Conservation (phyloP, 2,797 vertebrate species). For the Myotis planiceps region DNA sequence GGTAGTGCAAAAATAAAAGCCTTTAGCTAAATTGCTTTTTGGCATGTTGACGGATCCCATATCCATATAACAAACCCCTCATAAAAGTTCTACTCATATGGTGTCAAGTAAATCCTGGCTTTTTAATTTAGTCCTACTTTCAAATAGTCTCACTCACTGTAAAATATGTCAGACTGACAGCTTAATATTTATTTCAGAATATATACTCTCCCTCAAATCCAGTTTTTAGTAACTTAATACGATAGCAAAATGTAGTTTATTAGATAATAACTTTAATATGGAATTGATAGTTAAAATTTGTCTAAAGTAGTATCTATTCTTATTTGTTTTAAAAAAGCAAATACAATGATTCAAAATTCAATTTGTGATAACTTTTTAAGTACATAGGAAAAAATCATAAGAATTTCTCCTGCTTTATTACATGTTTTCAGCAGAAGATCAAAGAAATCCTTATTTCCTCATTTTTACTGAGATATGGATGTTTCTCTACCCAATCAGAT, state of each 20-base stretch:
- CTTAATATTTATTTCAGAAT: constrained; percentile 27
- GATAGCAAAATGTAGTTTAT: background rate
- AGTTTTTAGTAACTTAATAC: background rate
- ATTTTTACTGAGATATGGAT: background rate
- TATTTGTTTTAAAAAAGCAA: background rate
- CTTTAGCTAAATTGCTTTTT: background rate
- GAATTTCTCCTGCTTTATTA: background rate
- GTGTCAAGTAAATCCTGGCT: background rate
- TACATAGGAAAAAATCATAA: background rate
- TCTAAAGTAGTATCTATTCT: background rate
- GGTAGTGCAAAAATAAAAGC: background rate
- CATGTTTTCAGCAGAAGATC: background rate
- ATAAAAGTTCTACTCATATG: background rate
- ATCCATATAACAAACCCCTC: background rate
- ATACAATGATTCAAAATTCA: background rate
- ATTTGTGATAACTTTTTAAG: background rate
- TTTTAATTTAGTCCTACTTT: constrained; percentile 10
- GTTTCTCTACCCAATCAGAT: background rate
- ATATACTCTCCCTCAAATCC: background rate
- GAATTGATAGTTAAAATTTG: background rate
- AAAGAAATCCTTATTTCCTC: background rate
- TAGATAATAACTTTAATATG: background rate
- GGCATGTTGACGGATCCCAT: background rate
- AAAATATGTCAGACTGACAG: background rate
- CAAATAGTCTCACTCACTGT: background rate